Base-by-base conservation (phyloP, 2,797 vertebrate genomes). In the Orestias chungarensis region DNA sequence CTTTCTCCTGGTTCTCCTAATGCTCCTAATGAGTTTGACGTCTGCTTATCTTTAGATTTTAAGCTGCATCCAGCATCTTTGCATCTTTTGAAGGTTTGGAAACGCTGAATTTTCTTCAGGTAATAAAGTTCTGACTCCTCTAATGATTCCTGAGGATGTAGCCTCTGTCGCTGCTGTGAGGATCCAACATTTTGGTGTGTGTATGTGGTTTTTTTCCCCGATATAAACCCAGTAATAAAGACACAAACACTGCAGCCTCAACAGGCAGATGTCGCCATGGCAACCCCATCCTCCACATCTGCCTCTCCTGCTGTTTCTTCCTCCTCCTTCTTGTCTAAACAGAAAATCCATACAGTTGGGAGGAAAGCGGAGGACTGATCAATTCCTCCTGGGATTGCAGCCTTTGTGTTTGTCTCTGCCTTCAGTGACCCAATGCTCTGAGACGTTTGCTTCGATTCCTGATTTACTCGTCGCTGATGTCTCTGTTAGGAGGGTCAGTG, bases 261-360 rank as follows among this genome's bases (percentile, higher is more conserved):
- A 57, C 75, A 77, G 82, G 75, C 66, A 54, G 14, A 18, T 18
- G 81, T 89, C 31, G 12, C 86, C 78, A 88, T 89, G 76, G 86
- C 79, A 88, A 89, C 86, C 61, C 73, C 73, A 29, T 79, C 64
- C 82, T 78, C 76, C 73, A 69, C 75, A 42, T 81, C 74, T 66
- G 73, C 76, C 64, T 67, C 66, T 70, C 71, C 61, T 7, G 74
- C 46, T 10, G 59, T 66, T 70, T 75, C 74, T 33, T 79, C 74
- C 47, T 68, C 75, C 70, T 68, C 71, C 47, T 43, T 69, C 70
- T 43, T 2, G 38, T 81, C 81, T 49, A 82, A n/a, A 74, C 80
- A 76, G 55, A 84, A 80, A 81, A 84, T 84, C 87, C 71, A 84
- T 79, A 74, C 0, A 11, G 25, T 15, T 57, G 54, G 70, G 74